Conservation (phyloP, 2,797 vertebrate genomes). For the Eulemur coronatus region DNA sequence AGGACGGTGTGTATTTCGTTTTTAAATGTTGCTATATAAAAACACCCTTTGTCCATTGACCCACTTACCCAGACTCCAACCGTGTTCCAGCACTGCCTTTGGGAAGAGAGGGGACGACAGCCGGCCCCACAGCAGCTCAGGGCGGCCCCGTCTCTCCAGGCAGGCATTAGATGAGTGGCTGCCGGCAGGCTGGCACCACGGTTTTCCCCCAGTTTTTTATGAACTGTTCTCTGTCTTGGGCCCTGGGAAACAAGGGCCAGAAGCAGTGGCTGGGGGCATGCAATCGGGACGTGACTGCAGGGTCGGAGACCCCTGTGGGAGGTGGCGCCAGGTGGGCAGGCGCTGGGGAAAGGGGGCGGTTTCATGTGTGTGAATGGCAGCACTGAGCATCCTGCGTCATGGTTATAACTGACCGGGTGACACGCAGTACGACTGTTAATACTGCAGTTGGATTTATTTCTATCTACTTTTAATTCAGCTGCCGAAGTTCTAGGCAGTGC, state of each 20-base stretch:
- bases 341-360: accelerated
- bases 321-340: not conserved
- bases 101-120: not conserved
- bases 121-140: no score
- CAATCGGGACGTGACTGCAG: no score
- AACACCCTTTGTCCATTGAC: not conserved
- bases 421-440: accelerated
- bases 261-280: accelerated
- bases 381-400: accelerated
- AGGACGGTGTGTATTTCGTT: no score
- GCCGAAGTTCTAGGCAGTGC: not conserved
- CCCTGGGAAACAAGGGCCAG: not conserved
- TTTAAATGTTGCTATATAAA: not conserved
- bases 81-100: not conserved
- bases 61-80: not conserved
- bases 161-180: not conserved
- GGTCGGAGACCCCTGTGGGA: not conserved
- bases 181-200: not conserved
- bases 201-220: not conserved
- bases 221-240: not conserved
- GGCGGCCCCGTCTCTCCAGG: not conserved
- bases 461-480: not conserved
- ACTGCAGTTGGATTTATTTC: not conserved
- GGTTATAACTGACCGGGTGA: not conserved
- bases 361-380: accelerated